Evolutionary conservation across 2,113 vertebrate genomes (phyloP).

Genomic region (Hippocampus guttulatus): DNA sequence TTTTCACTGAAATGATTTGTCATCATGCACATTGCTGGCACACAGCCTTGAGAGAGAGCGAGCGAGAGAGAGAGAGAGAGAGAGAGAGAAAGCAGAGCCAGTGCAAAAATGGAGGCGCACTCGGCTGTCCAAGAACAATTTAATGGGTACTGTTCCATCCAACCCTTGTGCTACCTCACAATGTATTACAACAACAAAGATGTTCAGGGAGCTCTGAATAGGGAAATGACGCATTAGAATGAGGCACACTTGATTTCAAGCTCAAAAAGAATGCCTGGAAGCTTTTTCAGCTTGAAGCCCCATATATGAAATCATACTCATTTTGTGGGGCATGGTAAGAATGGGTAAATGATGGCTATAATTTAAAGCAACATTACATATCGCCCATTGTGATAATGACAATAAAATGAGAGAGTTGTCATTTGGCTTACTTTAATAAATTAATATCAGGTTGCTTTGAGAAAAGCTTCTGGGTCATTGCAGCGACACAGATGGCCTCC

Average conservation of each 20-base stretch:
- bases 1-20: slow-evolving; percentile 21
- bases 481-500: neutral
- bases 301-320: neutral
- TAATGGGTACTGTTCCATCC: neutral
- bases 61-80: no score
- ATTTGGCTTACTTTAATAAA: no score
- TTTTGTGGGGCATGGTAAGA: neutral
- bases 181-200: neutral
- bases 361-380: neutral
- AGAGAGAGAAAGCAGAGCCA: slow-evolving; percentile 28
- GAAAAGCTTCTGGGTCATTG: neutral
- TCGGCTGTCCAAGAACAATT: slow-evolving; percentile 18
- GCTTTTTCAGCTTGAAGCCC: neutral
- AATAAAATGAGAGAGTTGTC: neutral
- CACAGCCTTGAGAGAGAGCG: slow-evolving; percentile 18
- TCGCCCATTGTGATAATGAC: neutral
- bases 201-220: neutral
- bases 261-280: neutral
- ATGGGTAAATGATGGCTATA: neutral
- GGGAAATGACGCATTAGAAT: neutral
- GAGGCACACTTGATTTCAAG: neutral
- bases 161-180: neutral
- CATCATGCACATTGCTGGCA: slow-evolving; percentile 26
- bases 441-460: neutral
- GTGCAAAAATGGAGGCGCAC: slow-evolving; percentile 13